These are phyloP conservation scores for Globodera rostochiensis DNA, from an alignment of 1,140 invertebrate genomes.

Conservation along the genomic window DNA sequence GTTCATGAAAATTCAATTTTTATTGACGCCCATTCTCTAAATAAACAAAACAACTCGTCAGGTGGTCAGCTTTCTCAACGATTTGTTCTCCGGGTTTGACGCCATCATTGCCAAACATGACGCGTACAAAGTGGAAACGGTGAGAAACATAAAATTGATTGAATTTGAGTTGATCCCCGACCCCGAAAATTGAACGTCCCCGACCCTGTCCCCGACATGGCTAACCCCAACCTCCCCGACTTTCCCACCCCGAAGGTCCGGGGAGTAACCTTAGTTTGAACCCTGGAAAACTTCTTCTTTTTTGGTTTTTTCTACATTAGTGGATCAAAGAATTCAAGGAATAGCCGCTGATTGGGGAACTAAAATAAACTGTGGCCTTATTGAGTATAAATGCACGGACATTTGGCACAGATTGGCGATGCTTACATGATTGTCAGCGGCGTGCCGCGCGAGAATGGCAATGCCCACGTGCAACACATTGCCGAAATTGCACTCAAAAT, in stretches of 20 bases:
- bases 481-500: constrained; percentile 83
- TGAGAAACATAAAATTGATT: constrained; percentile 11
- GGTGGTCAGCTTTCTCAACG: constrained; percentile 59
- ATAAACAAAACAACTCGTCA: neutral
- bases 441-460: constrained; percentile 78
- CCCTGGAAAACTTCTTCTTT: too few relatives aligned
- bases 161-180: neutral
- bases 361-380: neutral
- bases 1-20: too few relatives aligned
- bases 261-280: too few relatives aligned
- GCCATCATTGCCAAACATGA: constrained; percentile 65
- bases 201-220: too few relatives aligned
- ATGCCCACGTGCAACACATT: constrained; percentile 71
- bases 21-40: too few relatives aligned
- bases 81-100: constrained; percentile 65
- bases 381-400: neutral
- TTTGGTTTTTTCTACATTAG: too few relatives aligned
- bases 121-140: constrained; percentile 63
- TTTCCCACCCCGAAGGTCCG: too few relatives aligned
- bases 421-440: constrained; percentile 83
- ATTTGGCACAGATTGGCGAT: constrained; percentile 75
- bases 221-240: too few relatives aligned
- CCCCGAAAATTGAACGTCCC: neutral
- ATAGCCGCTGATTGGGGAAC: too few relatives aligned
- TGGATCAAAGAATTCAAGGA: too few relatives aligned